Evolutionary conservation across 2,113 vertebrate genomes (phyloP).

Genomic region (Rhipidura dahli): DNA sequence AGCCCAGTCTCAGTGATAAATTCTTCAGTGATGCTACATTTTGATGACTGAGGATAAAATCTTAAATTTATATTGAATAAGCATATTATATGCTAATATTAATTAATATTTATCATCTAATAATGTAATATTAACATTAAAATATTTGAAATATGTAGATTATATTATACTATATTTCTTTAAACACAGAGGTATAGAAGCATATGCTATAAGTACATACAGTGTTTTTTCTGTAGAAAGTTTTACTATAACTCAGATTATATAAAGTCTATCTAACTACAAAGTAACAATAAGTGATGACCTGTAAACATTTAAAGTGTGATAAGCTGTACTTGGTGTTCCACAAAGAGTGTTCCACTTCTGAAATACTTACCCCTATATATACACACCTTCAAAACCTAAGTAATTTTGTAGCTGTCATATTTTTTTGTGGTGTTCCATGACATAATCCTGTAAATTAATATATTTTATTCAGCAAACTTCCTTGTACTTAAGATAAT

Average conservation of each 20-base stretch:
- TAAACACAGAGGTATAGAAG: not conserved
- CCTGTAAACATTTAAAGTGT: not conserved
- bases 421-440: not conserved
- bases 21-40: not conserved
- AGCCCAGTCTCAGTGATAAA: not conserved
- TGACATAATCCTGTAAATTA: not conserved
- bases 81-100: not conserved
- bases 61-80: not conserved
- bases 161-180: not conserved
- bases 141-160: not conserved
- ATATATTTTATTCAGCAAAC: not conserved
- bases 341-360: not conserved
- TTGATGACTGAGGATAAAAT: not conserved
- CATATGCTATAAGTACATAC: not conserved
- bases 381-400: not conserved
- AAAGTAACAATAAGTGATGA: not conserved
- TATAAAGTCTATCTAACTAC: not conserved
- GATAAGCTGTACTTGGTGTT: not conserved
- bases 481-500: not conserved
- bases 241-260: not conserved
- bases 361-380: not conserved
- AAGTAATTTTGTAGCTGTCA: not conserved
- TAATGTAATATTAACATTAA: not conserved
- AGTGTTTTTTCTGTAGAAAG: not conserved
- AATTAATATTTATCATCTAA: not conserved